A percentile compares a stretch with the other conserved stretches of the same genome.
Evolutionary conservation across 2,113 vertebrate genomes (phyloP).

Genomic region (Pelmatolapia mariae): DNA sequence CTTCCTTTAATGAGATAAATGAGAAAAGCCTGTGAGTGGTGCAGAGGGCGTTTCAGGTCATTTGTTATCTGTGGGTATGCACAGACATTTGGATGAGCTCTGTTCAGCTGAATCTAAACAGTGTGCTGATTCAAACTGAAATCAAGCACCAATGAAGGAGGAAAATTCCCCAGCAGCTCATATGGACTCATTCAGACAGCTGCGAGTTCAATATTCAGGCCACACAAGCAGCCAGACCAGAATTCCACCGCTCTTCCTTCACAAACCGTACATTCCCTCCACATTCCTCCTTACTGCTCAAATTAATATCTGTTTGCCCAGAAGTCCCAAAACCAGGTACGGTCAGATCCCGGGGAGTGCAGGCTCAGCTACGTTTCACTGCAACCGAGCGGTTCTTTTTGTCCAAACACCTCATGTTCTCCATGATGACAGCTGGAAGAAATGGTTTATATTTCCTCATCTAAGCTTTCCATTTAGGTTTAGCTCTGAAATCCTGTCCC

Average conservation of each 20-base stretch:
- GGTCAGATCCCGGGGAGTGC: not conserved
- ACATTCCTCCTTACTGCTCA: not conserved
- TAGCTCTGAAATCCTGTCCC: not conserved
- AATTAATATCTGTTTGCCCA: not conserved
- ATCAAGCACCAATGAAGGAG: not conserved
- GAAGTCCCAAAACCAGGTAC: not conserved
- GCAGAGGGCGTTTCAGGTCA: not conserved
- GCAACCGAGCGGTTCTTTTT: not conserved
- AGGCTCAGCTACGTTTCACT: not conserved
- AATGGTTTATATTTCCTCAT: accelerated
- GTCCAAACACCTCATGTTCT: not conserved
- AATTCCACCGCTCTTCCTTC: not conserved
- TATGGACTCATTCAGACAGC: not conserved
- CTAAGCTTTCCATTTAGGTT: accelerated
- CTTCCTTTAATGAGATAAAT: not conserved
- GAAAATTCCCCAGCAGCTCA: not conserved
- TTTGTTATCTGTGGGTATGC: not conserved
- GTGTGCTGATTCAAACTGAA: not conserved
- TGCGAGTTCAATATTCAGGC: not conserved
- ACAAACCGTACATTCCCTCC: not conserved
- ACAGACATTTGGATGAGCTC: not conserved
- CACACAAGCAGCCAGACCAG: not conserved
- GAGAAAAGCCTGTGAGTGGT: not conserved
- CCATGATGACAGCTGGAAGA: not conserved
- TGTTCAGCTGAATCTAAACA: not conserved